Conservation (phyloP, 2,797 vertebrate species). For the Chelmon rostratus region DNA sequence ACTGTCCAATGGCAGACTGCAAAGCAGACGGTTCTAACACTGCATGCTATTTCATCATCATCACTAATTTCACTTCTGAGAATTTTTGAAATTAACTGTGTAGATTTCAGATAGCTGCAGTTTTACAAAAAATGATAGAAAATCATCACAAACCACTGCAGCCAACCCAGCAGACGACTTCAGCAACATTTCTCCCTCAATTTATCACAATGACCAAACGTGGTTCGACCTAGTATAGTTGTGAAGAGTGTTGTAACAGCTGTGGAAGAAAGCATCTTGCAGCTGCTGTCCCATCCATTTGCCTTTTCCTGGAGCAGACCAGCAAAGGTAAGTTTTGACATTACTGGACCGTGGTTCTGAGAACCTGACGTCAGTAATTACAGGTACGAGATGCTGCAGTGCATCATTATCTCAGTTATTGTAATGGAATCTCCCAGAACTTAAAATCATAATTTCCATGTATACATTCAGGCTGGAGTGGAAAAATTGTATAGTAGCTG, state of each 20-base stretch:
- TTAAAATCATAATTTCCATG: background rate
- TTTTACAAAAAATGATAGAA: no score
- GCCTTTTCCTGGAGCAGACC: background rate
- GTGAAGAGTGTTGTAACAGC: background rate
- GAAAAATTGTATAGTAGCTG: background rate
- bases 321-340: constrained; percentile 2
- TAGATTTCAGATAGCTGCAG: no score
- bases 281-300: background rate
- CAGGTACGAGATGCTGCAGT: background rate
- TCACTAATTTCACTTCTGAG: no score
- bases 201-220: no score
- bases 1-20: no score
- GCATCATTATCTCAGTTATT: background rate
- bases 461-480: background rate
- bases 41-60: no score
- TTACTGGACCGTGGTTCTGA: background rate
- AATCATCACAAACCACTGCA: no score
- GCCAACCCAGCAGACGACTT: no score
- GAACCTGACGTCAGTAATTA: background rate
- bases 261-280: background rate
- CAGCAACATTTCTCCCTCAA: no score
- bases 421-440: background rate
- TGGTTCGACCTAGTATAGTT: no score
- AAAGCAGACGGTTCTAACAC: no score
- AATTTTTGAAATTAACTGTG: no score